A percentile compares a stretch with the other conserved stretches of the same genome.
Evolutionary conservation across 2,797 vertebrate species (phyloP).

Genomic region (Podarcis lilfordi): DNA sequence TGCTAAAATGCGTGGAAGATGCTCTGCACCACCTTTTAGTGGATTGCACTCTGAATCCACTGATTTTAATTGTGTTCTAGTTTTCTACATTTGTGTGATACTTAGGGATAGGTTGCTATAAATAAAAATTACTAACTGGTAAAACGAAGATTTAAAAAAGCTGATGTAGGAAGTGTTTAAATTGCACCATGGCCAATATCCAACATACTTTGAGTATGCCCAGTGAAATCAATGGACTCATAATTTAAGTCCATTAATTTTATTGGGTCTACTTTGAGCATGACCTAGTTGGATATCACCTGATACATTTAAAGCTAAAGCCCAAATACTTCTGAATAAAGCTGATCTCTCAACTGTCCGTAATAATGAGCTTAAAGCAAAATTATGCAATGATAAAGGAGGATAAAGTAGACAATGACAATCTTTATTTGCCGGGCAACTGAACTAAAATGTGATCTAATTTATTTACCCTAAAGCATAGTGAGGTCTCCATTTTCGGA

Average conservation of each 20-base stretch:
- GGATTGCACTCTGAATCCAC: conserved; percentile 10
- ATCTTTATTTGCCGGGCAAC: conserved; percentile 43
- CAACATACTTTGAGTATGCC: no score
- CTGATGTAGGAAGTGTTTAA: conserved; percentile 25
- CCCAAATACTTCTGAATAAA: conserved; percentile 49
- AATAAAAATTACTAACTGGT: background rate
- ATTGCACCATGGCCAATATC: conserved; percentile 5
- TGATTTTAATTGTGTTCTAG: background rate
- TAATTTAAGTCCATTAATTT: no score
- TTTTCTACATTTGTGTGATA: conserved; percentile 14
- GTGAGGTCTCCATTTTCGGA: conserved; percentile 51
- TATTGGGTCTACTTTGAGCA: no score
- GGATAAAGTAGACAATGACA: conserved; percentile 44
- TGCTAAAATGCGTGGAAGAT: background rate
- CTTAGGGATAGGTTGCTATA: background rate
- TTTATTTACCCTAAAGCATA: conserved; percentile 17
- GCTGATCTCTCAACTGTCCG: background rate
- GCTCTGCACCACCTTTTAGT: background rate
- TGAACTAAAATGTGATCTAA: conserved; percentile 31
- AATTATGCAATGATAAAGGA: conserved; percentile 24
- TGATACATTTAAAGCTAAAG: conserved; percentile 51
- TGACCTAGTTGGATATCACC: no score
- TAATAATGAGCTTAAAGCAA: conserved; percentile 22
- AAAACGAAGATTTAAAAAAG: conserved; percentile 25
- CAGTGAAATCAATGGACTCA: no score